These are phyloP conservation scores for Centruroides vittatus DNA, from an alignment of 1,140 invertebrate species.

Conservation along the genomic window DNA sequence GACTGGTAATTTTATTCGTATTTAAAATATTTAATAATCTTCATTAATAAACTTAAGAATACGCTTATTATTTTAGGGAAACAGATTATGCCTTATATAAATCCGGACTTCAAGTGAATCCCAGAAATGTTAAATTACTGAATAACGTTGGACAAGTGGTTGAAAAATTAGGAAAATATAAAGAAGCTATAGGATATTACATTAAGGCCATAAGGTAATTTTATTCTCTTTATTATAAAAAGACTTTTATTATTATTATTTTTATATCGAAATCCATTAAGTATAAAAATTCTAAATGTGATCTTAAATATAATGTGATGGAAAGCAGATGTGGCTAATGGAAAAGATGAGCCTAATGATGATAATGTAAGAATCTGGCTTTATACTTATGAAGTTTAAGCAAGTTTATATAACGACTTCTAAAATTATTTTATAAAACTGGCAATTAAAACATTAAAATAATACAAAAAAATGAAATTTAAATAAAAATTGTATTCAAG, in stretches of 20 bases:
- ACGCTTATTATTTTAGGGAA: background rate
- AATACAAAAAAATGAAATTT: too few species aligned
- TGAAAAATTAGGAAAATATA: background rate
- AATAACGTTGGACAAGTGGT: background rate
- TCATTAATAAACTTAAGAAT: too few species aligned
- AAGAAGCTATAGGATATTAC: background rate
- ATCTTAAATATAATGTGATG: too few species aligned
- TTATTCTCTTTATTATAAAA: background rate
- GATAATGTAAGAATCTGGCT: background rate
- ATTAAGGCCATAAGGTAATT: background rate
- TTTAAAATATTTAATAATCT: too few species aligned
- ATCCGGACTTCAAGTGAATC: background rate
- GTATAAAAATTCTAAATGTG: too few species aligned
- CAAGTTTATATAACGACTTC: too few species aligned
- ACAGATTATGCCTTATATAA: background rate
- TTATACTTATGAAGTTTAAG: background rate
- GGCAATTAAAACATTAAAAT: too few species aligned
- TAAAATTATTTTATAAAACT: too few species aligned
- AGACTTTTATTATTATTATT: background rate
- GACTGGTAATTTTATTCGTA: too few species aligned
- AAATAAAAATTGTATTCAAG: background rate
- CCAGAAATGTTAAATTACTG: background rate
- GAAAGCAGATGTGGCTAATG: background rate
- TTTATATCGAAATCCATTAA: too few species aligned
- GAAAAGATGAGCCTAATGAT: background rate